Base-by-base conservation (phyloP, 2,113 vertebrate genomes). In the Dolichallabes microphthalmus region DNA sequence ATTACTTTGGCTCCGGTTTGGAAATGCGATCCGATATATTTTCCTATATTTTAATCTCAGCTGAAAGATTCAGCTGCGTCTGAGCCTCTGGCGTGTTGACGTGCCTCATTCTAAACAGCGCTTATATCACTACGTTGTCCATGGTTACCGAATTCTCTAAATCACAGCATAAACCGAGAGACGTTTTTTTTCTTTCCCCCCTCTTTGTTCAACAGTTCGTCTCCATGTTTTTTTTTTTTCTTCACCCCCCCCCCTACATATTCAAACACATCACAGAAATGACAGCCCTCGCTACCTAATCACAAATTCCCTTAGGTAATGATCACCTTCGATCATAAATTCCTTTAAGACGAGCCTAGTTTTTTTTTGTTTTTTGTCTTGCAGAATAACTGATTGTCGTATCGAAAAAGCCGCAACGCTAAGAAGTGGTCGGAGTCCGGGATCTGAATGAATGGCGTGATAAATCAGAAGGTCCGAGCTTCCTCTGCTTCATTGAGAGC, bases 401-500 rank as follows among this genome's bases (percentile, higher is more conserved):
- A 76, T 86, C 55, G 76, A 88, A 85, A 58, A 79, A 30, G 61
- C 84, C 84, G 82, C 73, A 83, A 86, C 2, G 55, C 82, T 32
- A 17, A 82, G 80, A 87, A 81, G 83, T 76, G 22, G 83, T 81
- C 88, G 69, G 66, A 82, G 69, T 86, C 76, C 75, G 1, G 85
- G 19, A 50, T 82, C 82, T 13, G 55, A 55, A 15, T 50, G 58
- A 74, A 86, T 22, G 22, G 52, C 3, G 25, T 32, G 73, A 74
- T 69, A 50, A 84, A 50, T 66, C 68, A 80, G 73, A 58, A 79
- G 64, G 79, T 82, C 82, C 78, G 82, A 82, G 84, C 78, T 84
- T 58, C 73, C 76, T 75, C 83, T 88, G 88, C 88, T 89, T 91
- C 90, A 88, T 90, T 87, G 82, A 88, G 81, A 86, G 75, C 55